Evolutionary conservation across 2,888 invertebrate genomes (phyloP).

Genomic region (Meghimatium bilineatum): DNA sequence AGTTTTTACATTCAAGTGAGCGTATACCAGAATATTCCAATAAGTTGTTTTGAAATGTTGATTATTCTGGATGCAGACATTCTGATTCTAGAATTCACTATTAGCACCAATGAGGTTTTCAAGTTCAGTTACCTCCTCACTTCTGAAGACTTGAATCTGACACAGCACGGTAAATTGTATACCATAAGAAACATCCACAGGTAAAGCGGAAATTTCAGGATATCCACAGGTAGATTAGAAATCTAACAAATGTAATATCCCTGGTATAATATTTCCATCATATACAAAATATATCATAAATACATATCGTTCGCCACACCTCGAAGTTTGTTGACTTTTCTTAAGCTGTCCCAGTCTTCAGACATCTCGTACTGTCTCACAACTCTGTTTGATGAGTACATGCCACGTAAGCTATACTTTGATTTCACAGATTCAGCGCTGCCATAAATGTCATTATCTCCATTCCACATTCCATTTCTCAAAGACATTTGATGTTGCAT

Average conservation of each 20-base stretch:
- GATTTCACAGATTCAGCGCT: conserved; percentile 37
- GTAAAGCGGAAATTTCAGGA: too few species aligned
- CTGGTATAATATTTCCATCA: neutral
- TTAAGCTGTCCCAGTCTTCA: conserved; percentile 26
- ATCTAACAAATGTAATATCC: neutral
- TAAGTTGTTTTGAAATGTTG: too few species aligned
- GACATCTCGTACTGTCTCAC: conserved; percentile 5
- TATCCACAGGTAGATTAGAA: too few species aligned
- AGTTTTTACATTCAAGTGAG: too few species aligned
- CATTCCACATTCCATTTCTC: conserved; percentile 35
- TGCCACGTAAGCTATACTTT: conserved; percentile 6
- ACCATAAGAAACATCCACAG: too few species aligned
- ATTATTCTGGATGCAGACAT: too few species aligned
- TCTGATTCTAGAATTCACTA: too few species aligned
- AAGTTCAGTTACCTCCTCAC: too few species aligned
- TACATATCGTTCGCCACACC: conserved; percentile 36
- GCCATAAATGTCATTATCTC: conserved; percentile 39
- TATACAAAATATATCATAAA: conserved; percentile 6
- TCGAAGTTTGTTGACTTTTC: neutral
- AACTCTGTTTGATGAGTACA: conserved; percentile 15
- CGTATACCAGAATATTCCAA: too few species aligned
- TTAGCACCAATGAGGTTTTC: too few species aligned
- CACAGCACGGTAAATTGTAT: too few species aligned
- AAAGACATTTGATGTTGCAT: conserved; percentile 32
- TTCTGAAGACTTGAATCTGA: too few species aligned